Conservation (phyloP, 2,113 vertebrate species). For the Siphamia tubifer region DNA sequence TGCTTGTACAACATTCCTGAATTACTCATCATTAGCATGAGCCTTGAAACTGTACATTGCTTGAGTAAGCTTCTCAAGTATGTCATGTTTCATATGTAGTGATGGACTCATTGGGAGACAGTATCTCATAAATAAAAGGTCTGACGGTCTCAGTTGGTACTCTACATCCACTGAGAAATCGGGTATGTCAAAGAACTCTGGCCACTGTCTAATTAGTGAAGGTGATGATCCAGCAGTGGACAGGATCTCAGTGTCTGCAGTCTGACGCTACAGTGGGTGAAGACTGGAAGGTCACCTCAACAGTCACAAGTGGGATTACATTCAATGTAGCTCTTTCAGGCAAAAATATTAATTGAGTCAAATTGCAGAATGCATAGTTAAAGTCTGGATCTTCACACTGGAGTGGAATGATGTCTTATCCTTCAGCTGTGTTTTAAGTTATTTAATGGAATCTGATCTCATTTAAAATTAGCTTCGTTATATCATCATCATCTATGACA, state of each 20-base stretch:
- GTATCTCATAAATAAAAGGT: conserved; percentile 10
- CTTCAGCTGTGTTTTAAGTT: too few species aligned
- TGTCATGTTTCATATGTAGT: conserved; percentile 24
- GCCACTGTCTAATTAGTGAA: background rate
- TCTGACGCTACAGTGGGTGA: background rate
- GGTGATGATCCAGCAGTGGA: background rate
- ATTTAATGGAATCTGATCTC: too few species aligned
- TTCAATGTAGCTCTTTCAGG: too few species aligned
- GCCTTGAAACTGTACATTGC: conserved; percentile 14
- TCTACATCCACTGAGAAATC: conserved; percentile 16
- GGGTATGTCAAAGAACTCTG: conserved; percentile 23
- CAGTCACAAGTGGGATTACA: too few species aligned
- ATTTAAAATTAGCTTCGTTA: too few species aligned
- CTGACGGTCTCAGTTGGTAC: conserved; percentile 15
- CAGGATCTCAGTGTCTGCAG: conserved; percentile 17
- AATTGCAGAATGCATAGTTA: too few species aligned
- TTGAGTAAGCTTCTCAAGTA: conserved; percentile 19
- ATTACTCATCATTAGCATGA: conserved; percentile 6
- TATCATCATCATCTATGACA: too few species aligned
- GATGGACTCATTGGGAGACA: background rate
- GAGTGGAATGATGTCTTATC: too few species aligned
- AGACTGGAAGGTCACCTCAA: too few species aligned
- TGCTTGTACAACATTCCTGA: conserved; percentile 17
- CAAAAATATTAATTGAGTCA: too few species aligned
- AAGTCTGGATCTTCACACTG: too few species aligned